phyloP scores from a whole-genome alignment of 2,888 invertebrate species.

The Incurvaria masculella region DNA sequence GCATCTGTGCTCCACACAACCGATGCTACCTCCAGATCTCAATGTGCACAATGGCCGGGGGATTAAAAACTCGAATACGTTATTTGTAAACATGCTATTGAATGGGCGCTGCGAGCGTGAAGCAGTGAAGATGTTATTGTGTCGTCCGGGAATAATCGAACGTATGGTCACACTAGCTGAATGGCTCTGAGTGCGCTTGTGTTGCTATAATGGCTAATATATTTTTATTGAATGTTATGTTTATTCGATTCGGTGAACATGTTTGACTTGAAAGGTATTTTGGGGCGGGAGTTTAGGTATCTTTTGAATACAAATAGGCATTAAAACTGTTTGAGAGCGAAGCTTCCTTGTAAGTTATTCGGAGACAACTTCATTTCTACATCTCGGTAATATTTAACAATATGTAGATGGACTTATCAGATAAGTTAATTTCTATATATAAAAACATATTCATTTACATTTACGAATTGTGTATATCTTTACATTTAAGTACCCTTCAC shows the following conservation, averaged over 20 bases:
- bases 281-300: too few relatives aligned
- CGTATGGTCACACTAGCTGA: constrained; percentile 33
- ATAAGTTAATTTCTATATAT: too few relatives aligned
- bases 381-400: too few relatives aligned
- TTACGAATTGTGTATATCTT: too few relatives aligned
- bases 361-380: too few relatives aligned
- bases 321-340: too few relatives aligned
- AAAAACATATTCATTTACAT: too few relatives aligned
- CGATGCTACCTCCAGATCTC: constrained; percentile 39
- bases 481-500: too few relatives aligned
- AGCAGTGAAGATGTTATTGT: background rate
- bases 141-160: background rate
- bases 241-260: constrained; percentile 44
- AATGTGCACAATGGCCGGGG: constrained; percentile 36
- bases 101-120: constrained; percentile 20
- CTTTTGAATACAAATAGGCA: too few relatives aligned
- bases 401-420: too few relatives aligned
- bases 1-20: constrained; percentile 44
- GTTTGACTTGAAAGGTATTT: constrained; percentile 11
- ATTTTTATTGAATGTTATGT: constrained; percentile 43
- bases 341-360: too few relatives aligned
- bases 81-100: constrained; percentile 55
- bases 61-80: constrained; percentile 51
- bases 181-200: constrained; percentile 29
- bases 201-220: constrained; percentile 20